Evolutionary conservation across 2,888 invertebrate species (phyloP).

Genomic region (Apotomis turbidana): DNA sequence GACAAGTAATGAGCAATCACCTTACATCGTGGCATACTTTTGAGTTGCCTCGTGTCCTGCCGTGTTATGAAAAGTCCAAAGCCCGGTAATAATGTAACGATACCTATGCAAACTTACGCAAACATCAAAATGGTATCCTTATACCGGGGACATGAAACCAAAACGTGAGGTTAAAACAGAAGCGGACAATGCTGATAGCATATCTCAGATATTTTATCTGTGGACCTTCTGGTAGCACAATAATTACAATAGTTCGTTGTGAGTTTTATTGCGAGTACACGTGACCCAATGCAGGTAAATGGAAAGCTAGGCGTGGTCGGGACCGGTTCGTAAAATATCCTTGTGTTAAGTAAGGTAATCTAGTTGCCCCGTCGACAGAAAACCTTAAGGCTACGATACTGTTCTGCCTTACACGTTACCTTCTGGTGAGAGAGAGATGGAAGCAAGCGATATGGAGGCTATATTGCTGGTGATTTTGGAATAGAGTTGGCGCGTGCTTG

Average conservation of each 20-base stretch:
- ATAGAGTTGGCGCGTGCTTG: slow-evolving; percentile 48
- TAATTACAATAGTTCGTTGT: slow-evolving; percentile 47
- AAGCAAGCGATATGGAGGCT: background rate
- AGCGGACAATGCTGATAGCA: background rate
- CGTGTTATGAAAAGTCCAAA: too few relatives aligned
- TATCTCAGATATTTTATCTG: slow-evolving; percentile 13
- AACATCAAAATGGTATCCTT: too few relatives aligned
- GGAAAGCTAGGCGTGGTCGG: slow-evolving; percentile 78
- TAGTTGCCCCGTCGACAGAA: slow-evolving; percentile 54
- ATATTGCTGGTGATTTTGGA: slow-evolving; percentile 10
- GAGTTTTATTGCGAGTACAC: slow-evolving; percentile 49
- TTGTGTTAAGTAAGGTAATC: slow-evolving; percentile 78
- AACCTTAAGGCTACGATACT: background rate
- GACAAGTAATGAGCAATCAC: too few relatives aligned
- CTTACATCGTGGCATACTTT: too few relatives aligned
- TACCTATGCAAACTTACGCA: too few relatives aligned
- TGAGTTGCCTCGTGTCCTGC: too few relatives aligned
- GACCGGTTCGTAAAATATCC: slow-evolving; percentile 74
- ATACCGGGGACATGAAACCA: background rate
- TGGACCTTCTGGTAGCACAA: slow-evolving; percentile 12
- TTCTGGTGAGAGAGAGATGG: slow-evolving; percentile 2
- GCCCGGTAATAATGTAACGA: too few relatives aligned
- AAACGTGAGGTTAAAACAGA: background rate
- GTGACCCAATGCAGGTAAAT: slow-evolving; percentile 68
- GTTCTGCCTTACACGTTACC: background rate